phyloP scores from a whole-genome alignment of 2,113 vertebrate genomes.

The Azemiops feae region DNA sequence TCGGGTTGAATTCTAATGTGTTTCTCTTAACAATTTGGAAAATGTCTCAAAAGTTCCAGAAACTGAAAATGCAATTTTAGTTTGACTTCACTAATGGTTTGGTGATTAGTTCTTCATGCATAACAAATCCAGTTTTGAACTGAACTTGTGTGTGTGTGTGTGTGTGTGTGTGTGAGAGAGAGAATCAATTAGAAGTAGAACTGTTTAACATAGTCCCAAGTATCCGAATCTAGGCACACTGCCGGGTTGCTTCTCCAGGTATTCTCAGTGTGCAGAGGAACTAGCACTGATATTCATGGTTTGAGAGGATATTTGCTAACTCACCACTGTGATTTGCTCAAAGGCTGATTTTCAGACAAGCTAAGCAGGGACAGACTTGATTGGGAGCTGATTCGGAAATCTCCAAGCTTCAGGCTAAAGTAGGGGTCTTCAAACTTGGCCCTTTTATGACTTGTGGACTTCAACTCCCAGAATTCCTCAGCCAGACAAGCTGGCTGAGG shows the following conservation, averaged over 20 bases:
- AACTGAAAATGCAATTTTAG: neutral
- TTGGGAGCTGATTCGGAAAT: neutral
- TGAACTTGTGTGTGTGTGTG: neutral
- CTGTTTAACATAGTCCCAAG: neutral
- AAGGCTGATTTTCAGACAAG: neutral
- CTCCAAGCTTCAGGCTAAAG: neutral
- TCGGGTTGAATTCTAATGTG: neutral
- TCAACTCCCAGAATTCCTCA: too few species aligned
- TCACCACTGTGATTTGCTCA: neutral
- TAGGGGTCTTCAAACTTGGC: too few species aligned
- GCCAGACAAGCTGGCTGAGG: too few species aligned
- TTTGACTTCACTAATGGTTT: neutral
- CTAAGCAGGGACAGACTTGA: neutral
- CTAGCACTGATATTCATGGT: neutral
- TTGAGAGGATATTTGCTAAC: neutral
- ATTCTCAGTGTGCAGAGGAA: neutral
- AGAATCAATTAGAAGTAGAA: too few species aligned
- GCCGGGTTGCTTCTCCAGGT: neutral
- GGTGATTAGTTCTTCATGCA: neutral
- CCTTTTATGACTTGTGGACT: too few species aligned
- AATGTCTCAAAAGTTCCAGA: neutral
- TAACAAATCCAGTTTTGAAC: neutral
- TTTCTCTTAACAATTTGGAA: neutral
- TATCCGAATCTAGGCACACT: neutral
- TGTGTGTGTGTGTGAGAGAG: too few species aligned